Percentiles rank a stretch among this genome's conserved stretches.
These are phyloP conservation scores for Percina caprodes DNA, from an alignment of 2,113 vertebrate genomes.

Conservation along the genomic window DNA sequence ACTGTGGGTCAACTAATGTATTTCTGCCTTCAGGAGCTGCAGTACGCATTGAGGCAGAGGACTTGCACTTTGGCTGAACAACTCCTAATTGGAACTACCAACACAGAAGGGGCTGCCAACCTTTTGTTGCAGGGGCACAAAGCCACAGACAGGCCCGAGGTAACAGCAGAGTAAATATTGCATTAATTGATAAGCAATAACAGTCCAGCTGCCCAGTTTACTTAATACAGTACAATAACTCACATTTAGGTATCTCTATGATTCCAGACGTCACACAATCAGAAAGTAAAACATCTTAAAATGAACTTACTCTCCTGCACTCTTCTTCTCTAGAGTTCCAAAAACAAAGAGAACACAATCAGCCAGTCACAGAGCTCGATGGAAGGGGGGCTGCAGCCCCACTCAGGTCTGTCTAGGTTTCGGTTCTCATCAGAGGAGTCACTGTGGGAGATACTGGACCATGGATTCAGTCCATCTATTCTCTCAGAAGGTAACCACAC, in stretches of 20 bases:
- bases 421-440: conserved; percentile 74
- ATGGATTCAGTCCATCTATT: conserved; percentile 78
- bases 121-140: conserved; percentile 32
- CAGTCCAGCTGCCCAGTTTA: background rate
- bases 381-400: conserved; percentile 1
- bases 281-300: background rate
- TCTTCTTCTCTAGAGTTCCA: conserved; percentile 42
- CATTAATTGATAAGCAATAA: background rate
- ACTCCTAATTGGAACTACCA: conserved; percentile 38
- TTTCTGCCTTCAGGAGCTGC: conserved; percentile 77
- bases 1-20: background rate
- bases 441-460: conserved; percentile 85
- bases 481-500: conserved; percentile 68
- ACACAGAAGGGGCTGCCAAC: conserved; percentile 30
- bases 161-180: conserved; percentile 12
- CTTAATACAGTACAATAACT: background rate
- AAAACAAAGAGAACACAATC: conserved; percentile 67
- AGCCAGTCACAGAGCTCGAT: conserved; percentile 41
- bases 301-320: background rate
- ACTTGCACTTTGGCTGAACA: conserved; percentile 19
- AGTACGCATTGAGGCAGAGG: conserved; percentile 71
- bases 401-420: conserved; percentile 35
- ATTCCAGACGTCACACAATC: background rate
- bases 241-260: background rate
- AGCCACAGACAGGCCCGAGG: conserved; percentile 27